Evolutionary conservation across 1,140 invertebrate species (phyloP).

Genomic region (Laodelphax striatellus): DNA sequence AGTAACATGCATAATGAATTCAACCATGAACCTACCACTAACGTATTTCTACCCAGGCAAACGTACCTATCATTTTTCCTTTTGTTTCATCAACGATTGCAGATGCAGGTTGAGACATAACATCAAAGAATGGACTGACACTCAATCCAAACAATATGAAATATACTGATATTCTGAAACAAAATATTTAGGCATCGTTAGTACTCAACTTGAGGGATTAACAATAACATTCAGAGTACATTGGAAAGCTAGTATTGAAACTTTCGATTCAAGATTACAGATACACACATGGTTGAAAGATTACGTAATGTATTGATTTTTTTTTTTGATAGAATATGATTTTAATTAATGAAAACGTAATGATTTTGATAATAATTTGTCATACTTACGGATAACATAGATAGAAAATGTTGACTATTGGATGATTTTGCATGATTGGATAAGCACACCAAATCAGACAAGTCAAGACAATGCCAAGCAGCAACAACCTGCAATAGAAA

Average conservation of each 20-base stretch:
- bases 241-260: no score
- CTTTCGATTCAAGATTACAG: no score
- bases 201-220: no score
- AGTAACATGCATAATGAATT: no score
- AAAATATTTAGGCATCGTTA: constrained; percentile 12
- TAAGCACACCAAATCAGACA: constrained; percentile 55
- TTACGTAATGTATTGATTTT: no score
- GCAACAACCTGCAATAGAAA: constrained; percentile 37
- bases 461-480: constrained; percentile 38
- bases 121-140: constrained; percentile 55
- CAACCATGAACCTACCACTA: no score
- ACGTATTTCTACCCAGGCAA: neutral
- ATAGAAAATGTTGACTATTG: constrained; percentile 61
- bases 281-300: no score
- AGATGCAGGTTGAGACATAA: constrained; percentile 10
- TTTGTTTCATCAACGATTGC: constrained; percentile 25
- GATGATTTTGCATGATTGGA: constrained; percentile 55
- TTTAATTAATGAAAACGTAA: constrained; percentile 34
- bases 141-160: constrained; percentile 71
- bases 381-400: constrained; percentile 83
- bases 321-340: no score
- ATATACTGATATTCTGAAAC: constrained; percentile 64
- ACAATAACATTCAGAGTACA: no score
- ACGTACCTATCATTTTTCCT: constrained; percentile 14
- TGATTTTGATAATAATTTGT: constrained; percentile 27